Evolutionary conservation across 2,888 invertebrate genomes (phyloP).

Genomic region (Meteorus colon): DNA sequence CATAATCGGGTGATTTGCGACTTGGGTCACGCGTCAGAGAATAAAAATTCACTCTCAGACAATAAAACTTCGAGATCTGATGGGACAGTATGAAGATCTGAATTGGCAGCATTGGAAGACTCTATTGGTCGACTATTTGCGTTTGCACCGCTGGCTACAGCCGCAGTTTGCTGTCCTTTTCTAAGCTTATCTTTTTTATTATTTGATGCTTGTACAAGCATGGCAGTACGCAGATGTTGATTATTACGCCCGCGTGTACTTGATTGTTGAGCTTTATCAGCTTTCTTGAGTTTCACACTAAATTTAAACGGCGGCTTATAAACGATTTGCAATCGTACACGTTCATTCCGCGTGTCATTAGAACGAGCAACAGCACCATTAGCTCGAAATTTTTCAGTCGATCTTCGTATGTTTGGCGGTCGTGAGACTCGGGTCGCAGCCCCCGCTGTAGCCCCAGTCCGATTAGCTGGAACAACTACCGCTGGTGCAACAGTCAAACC

Average conservation of each 20-base stretch:
- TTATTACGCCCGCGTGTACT: slow-evolving; percentile 72
- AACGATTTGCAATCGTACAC: slow-evolving; percentile 85
- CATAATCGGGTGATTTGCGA: slow-evolving; percentile 18
- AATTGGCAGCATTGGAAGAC: slow-evolving; percentile 71
- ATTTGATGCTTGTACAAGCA: slow-evolving; percentile 72
- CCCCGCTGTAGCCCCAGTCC: slow-evolving; percentile 79
- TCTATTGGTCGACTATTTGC: slow-evolving; percentile 35
- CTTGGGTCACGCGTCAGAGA: slow-evolving; percentile 74
- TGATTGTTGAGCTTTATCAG: slow-evolving; percentile 78
- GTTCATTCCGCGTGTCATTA: slow-evolving; percentile 74
- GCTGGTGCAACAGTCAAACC: slow-evolving; percentile 75
- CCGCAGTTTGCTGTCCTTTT: slow-evolving; percentile 45
- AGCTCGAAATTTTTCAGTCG: slow-evolving; percentile 78
- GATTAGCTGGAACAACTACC: slow-evolving; percentile 71
- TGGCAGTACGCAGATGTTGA: slow-evolving; percentile 71
- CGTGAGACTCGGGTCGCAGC: slow-evolving; percentile 77
- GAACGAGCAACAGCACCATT: slow-evolving; percentile 81
- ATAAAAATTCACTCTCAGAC: slow-evolving; percentile 77
- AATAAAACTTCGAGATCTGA: slow-evolving; percentile 78
- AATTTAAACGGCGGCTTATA: slow-evolving; percentile 92
- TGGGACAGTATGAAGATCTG: slow-evolving; percentile 78
- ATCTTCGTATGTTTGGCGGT: slow-evolving; percentile 55
- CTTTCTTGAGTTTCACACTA: slow-evolving; percentile 85
- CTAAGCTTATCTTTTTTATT: slow-evolving; percentile 63
- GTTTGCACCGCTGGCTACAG: slow-evolving; percentile 36